These are phyloP conservation scores for Chitala chitala DNA, from an alignment of 2,113 vertebrate species.

Conservation along the genomic window DNA sequence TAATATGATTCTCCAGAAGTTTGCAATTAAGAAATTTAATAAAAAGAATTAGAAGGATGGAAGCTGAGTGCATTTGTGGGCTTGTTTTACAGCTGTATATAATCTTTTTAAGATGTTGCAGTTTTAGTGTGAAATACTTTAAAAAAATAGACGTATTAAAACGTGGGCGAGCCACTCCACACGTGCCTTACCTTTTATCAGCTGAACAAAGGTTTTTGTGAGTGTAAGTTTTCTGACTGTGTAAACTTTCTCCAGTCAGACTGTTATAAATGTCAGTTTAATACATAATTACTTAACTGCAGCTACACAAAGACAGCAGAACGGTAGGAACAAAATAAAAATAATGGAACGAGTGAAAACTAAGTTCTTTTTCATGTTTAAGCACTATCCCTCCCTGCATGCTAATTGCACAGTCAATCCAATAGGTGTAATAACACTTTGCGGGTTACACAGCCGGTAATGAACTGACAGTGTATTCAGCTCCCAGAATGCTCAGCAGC, in stretches of 20 bases:
- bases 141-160: no score
- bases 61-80: no score
- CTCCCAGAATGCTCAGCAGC: slow-evolving; percentile 82
- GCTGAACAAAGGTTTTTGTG: no score
- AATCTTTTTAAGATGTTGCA: no score
- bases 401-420: slow-evolving; percentile 62
- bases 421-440: slow-evolving; percentile 71
- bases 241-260: neutral
- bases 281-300: neutral
- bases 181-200: no score
- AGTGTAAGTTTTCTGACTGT: neutral
- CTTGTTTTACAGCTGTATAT: no score
- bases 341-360: neutral
- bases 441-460: slow-evolving; percentile 68
- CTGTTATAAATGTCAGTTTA: neutral
- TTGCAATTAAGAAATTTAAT: no score
- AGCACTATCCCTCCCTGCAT: neutral
- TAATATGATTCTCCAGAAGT: no score
- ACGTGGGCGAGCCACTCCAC: no score
- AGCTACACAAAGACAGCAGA: neutral
- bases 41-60: no score
- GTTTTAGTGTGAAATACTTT: no score
- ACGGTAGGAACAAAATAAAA: neutral
- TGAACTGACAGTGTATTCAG: slow-evolving; percentile 84
- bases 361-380: no score